A percentile compares a stretch with the other conserved stretches of the same genome.
These are phyloP conservation scores for Lepidocyrtoides sp. DNA, from an alignment of 2,888 invertebrate species.

Conservation along the genomic window DNA sequence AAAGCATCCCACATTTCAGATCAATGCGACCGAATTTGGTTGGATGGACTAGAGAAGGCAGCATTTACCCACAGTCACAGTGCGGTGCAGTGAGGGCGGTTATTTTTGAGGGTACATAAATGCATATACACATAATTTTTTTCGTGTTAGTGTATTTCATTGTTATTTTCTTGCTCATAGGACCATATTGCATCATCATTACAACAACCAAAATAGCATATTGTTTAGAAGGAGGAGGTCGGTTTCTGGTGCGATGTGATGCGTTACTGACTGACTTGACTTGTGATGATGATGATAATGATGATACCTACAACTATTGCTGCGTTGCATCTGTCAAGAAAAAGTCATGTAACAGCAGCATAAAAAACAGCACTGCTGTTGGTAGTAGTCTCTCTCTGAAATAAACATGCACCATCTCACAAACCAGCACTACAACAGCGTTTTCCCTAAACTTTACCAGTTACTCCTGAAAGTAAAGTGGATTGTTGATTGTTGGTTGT, in stretches of 20 bases:
- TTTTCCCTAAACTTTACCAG: neutral
- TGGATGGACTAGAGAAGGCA: too few species aligned
- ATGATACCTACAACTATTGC: too few species aligned
- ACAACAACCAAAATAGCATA: slow-evolving; percentile 51
- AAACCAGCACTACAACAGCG: neutral
- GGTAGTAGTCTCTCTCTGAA: neutral
- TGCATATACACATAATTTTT: neutral
- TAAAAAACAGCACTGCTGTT: neutral
- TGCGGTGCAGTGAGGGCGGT: neutral
- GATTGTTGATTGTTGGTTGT: too few species aligned
- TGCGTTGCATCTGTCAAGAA: slow-evolving; percentile 72
- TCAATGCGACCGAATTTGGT: neutral
- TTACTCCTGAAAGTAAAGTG: neutral
- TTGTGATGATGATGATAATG: slow-evolving; percentile 31
- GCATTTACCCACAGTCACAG: neutral
- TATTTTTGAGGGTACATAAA: neutral
- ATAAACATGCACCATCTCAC: neutral
- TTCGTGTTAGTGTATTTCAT: neutral
- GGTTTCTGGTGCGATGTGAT: slow-evolving; percentile 26
- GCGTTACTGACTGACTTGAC: slow-evolving; percentile 47
- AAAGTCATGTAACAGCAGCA: slow-evolving; percentile 50
- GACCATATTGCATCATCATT: slow-evolving; percentile 44
- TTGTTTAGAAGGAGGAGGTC: slow-evolving; percentile 36
- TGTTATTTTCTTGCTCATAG: neutral
- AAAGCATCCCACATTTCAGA: neutral